These are phyloP conservation scores for Lophius piscatorius DNA, from an alignment of 2,113 vertebrate genomes.

Conservation along the genomic window DNA sequence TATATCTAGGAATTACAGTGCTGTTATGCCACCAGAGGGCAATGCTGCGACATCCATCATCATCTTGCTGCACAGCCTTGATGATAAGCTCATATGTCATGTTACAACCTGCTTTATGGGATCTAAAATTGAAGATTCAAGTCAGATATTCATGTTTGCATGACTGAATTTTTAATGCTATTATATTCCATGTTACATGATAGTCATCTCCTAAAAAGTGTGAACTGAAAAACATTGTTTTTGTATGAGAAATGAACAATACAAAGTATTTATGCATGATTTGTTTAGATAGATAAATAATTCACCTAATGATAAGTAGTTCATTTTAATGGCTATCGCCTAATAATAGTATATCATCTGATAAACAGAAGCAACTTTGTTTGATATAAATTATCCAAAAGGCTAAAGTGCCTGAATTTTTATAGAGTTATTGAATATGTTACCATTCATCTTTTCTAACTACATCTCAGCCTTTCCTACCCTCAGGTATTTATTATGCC, in stretches of 20 bases:
- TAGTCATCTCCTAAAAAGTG: no score
- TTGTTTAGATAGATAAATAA: no score
- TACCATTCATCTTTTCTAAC: no score
- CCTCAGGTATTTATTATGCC: no score
- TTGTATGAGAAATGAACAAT: neutral
- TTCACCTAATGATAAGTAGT: no score
- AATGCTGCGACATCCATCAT: conserved; percentile 64
- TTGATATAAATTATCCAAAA: no score
- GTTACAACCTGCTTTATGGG: neutral
- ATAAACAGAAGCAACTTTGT: neutral
- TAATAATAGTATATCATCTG: neutral
- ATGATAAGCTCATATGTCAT: conserved; percentile 3
- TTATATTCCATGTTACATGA: neutral
- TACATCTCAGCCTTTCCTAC: no score
- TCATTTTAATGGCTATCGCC: no score
- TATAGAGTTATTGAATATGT: no score
- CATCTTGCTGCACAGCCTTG: neutral
- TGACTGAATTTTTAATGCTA: neutral
- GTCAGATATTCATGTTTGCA: conserved; percentile 4
- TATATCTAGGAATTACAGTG: neutral
- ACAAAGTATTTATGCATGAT: neutral
- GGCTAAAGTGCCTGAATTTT: no score
- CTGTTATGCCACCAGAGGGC: conserved; percentile 80
- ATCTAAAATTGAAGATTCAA: neutral
- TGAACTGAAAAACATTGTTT: neutral